Evolutionary conservation across 2,797 vertebrate genomes (phyloP).

Genomic region (Kryptopterus vitreolus): DNA sequence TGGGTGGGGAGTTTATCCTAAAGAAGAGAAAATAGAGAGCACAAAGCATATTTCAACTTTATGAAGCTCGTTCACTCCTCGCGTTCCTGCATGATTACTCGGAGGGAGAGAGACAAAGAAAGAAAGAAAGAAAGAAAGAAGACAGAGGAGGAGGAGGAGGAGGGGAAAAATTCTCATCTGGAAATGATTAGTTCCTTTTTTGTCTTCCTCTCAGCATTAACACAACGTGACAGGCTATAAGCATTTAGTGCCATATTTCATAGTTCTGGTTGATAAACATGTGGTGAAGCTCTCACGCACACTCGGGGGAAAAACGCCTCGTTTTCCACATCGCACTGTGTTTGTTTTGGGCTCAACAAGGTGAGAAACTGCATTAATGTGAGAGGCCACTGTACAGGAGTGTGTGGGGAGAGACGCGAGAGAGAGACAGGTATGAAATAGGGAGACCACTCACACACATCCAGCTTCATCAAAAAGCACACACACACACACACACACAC

Average conservation of each 20-base stretch:
- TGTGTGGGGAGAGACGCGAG: slow-evolving; percentile 35
- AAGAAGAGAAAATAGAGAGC: slow-evolving; percentile 62
- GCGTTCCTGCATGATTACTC: slow-evolving; percentile 92
- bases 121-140: slow-evolving; percentile 32
- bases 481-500: slow-evolving; percentile 36
- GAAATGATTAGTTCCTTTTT: slow-evolving; percentile 86
- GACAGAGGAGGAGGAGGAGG: no score
- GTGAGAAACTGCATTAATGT: slow-evolving; percentile 57
- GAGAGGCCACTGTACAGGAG: slow-evolving; percentile 48
- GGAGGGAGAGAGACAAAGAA: slow-evolving; percentile 58
- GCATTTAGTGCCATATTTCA: slow-evolving; percentile 64
- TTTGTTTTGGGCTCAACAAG: slow-evolving; percentile 60
- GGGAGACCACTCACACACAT: slow-evolving; percentile 43
- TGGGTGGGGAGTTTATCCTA: slow-evolving; percentile 36
- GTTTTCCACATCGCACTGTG: slow-evolving; percentile 55
- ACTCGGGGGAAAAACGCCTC: slow-evolving; percentile 51
- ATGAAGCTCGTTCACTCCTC: slow-evolving; percentile 82
- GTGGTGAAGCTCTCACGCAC: slow-evolving; percentile 58
- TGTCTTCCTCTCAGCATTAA: slow-evolving; percentile 61
- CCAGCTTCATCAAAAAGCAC: slow-evolving; percentile 37
- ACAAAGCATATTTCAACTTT: slow-evolving; percentile 82
- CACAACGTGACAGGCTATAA: slow-evolving; percentile 66
- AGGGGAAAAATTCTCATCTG: slow-evolving; percentile 84
- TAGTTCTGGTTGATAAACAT: slow-evolving; percentile 67
- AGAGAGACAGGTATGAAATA: slow-evolving; percentile 56